Evolutionary conservation across 2,113 vertebrate species (phyloP).

Genomic region (Cyprinodon tularosa): DNA sequence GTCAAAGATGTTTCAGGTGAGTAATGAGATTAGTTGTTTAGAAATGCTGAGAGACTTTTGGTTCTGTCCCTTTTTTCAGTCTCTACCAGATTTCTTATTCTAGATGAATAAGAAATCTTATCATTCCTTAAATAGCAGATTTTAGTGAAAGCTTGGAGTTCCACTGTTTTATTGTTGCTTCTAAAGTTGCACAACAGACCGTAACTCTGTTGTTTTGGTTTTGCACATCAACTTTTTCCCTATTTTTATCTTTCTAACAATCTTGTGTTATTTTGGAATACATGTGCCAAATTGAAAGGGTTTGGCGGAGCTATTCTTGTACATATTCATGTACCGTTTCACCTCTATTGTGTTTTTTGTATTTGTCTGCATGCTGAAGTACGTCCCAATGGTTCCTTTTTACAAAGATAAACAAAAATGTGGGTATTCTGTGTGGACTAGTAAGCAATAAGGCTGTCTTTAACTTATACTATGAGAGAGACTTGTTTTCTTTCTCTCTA

Average conservation of each 20-base stretch:
- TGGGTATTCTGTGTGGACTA: not conserved
- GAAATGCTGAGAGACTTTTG: not conserved
- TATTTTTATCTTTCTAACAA: not conserved
- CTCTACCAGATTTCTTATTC: not conserved
- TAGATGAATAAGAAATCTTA: not conserved
- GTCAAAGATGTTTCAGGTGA: not conserved
- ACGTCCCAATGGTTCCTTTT: not conserved
- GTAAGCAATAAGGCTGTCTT: not conserved
- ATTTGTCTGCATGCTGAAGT: not conserved
- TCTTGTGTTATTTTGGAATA: too few species aligned
- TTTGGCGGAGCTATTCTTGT: too few species aligned
- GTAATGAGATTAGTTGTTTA: not conserved
- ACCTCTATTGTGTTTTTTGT: not conserved
- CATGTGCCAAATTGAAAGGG: too few species aligned
- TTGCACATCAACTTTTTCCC: not conserved
- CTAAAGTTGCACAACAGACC: too few species aligned
- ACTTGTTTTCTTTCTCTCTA: conserved; percentile 1
- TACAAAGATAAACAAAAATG: not conserved
- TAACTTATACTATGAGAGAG: not conserved
- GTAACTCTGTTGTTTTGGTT: not conserved
- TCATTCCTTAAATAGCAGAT: not conserved
- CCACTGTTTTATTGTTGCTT: too few species aligned
- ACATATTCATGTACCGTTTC: too few species aligned
- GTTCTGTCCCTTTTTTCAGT: not conserved
- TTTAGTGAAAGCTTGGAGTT: not conserved